A percentile compares a stretch with the other conserved stretches of the same genome.
Conservation (phyloP, 23 tunicate genomes). For the Phallusia fumigata region DNA sequence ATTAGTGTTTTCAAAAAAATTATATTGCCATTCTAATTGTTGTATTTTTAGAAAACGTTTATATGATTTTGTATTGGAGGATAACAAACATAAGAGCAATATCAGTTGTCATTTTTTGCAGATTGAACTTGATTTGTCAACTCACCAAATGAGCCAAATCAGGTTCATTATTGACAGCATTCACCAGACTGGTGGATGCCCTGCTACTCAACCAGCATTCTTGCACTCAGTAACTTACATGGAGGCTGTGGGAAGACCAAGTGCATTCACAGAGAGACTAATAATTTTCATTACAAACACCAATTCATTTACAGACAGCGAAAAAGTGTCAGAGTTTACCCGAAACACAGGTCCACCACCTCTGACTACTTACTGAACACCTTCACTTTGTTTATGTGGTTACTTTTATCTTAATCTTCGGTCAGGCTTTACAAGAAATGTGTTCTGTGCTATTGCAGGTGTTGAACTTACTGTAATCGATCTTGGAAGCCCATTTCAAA, state of each 20-base stretch:
- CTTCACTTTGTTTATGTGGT: too few relatives aligned
- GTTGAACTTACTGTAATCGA: neutral
- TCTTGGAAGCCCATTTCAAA: neutral
- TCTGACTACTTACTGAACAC: too few relatives aligned
- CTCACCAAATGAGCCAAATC: neutral
- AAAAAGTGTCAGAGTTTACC: neutral
- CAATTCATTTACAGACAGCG: neutral
- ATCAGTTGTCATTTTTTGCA: neutral
- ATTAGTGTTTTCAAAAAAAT: too few relatives aligned
- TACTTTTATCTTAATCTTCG: too few relatives aligned
- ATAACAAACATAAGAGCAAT: too few relatives aligned
- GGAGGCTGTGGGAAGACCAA: neutral
- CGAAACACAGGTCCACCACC: neutral
- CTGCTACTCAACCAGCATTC: neutral
- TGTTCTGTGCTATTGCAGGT: neutral
- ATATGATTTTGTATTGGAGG: too few relatives aligned
- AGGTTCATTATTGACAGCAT: neutral
- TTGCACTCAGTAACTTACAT: neutral
- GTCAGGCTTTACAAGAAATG: neutral
- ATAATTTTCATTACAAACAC: neutral
- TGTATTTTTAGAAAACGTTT: too few relatives aligned
- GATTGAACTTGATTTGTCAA: neutral
- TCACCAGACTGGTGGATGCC: conserved; percentile 6
- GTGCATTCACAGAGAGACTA: neutral
- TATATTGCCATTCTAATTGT: too few relatives aligned